These are phyloP conservation scores for Mythimna loreyi DNA, from an alignment of 2,888 invertebrate species.

Conservation along the genomic window DNA sequence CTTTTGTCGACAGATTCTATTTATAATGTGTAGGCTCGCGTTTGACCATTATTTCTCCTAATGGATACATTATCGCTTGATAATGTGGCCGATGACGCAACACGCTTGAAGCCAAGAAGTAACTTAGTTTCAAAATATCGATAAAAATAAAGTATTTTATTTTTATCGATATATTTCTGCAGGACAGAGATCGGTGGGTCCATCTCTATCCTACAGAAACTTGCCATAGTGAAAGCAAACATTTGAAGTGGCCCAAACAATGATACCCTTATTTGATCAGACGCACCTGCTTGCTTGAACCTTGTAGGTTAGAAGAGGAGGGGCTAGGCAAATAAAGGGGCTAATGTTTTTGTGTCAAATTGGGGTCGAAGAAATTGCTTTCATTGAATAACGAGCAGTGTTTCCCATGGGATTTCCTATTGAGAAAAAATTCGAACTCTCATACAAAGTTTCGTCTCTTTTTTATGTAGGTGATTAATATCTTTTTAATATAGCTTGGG, in stretches of 20 bases:
- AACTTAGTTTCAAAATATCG: conserved; percentile 7
- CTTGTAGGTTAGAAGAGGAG: conserved; percentile 54
- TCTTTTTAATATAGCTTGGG: no score
- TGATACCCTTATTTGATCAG: conserved; percentile 73
- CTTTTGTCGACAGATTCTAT: no score
- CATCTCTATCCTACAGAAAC: conserved; percentile 56
- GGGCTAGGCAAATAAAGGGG: conserved; percentile 12
- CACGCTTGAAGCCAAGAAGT: no score
- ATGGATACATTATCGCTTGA: no score
- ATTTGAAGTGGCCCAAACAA: conserved; percentile 63
- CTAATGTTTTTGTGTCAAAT: conserved; percentile 5
- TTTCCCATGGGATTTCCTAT: neutral
- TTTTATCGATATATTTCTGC: no score
- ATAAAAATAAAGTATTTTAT: no score
- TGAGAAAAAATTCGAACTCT: neutral
- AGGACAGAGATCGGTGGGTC: no score
- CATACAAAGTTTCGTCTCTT: no score
- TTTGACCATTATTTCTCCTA: no score
- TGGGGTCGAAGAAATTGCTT: neutral
- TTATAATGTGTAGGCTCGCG: no score
- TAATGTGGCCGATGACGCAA: no score
- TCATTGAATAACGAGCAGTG: neutral
- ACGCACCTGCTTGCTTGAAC: conserved; percentile 68
- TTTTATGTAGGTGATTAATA: no score
- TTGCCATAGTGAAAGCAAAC: conserved; percentile 60